A percentile compares a stretch with the other conserved stretches of the same genome.
phyloP scores from a whole-genome alignment of 2,797 vertebrate species.

The Falco biarmicus region DNA sequence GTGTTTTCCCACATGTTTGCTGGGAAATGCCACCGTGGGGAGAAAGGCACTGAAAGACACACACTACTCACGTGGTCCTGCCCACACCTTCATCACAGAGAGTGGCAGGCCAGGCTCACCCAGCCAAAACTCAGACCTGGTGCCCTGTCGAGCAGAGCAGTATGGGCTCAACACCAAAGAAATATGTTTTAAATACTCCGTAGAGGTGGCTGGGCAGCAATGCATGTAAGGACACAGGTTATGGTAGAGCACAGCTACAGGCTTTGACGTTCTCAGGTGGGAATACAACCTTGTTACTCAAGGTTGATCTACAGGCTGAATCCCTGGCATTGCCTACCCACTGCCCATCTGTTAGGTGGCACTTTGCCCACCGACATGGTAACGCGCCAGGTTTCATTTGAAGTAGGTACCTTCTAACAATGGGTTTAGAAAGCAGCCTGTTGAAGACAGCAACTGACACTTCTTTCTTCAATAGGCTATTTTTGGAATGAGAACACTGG shows the following conservation, averaged over 20 bases:
- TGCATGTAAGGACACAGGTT: neutral
- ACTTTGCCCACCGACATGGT: neutral
- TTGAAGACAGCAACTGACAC: slow-evolving; percentile 59
- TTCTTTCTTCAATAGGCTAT: slow-evolving; percentile 44
- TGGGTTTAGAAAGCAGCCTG: slow-evolving; percentile 50
- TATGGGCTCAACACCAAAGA: neutral
- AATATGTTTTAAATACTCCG: neutral
- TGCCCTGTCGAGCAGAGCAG: neutral
- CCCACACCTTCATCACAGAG: neutral
- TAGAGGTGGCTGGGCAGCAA: neutral
- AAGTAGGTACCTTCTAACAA: slow-evolving; percentile 41
- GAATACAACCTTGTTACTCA: slow-evolving; percentile 55
- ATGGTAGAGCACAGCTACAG: neutral
- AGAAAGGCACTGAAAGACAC: neutral
- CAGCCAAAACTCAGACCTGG: neutral
- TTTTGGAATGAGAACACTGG: slow-evolving; percentile 53
- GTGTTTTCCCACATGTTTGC: neutral
- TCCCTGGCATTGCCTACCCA: slow-evolving; percentile 20
- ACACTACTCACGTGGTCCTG: neutral
- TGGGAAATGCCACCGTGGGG: neutral
- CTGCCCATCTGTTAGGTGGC: slow-evolving; percentile 55
- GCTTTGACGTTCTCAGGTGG: neutral
- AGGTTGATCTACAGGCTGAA: slow-evolving; percentile 34
- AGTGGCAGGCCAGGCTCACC: neutral
- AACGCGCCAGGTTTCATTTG: slow-evolving; percentile 29